Evolutionary conservation across 2,113 vertebrate species (phyloP).

Genomic region (Garra rufa): DNA sequence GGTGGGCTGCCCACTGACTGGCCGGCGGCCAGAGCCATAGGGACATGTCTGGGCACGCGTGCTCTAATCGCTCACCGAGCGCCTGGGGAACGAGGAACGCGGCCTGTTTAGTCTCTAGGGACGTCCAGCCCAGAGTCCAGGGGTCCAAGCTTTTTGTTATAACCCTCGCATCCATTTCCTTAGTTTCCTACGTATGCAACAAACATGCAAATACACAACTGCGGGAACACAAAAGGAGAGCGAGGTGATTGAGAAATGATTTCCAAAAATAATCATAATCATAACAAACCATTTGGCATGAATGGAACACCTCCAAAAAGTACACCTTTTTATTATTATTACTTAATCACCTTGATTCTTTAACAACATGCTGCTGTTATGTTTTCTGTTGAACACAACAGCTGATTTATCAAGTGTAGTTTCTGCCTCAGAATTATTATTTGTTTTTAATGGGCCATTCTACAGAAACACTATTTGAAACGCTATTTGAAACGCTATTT

Average conservation of each 20-base stretch:
- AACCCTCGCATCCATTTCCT: constrained; percentile 29
- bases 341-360: neutral
- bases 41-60: constrained; percentile 70
- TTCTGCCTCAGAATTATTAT: no score
- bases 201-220: constrained; percentile 35
- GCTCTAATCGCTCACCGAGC: constrained; percentile 56
- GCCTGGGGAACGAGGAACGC: constrained; percentile 29
- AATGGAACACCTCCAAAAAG: neutral
- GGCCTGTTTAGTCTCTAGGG: constrained; percentile 51
- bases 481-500: no score
- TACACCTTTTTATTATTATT: neutral
- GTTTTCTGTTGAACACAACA: neutral
- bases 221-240: constrained; percentile 5
- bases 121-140: constrained; percentile 28
- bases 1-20: constrained; percentile 74
- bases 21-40: constrained; percentile 67
- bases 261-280: neutral
- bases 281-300: neutral
- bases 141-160: constrained; percentile 36
- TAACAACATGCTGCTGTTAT: neutral
- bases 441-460: no score
- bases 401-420: neutral
- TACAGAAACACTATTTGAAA: no score
- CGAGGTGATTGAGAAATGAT: neutral
- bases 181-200: constrained; percentile 40